Base-by-base conservation (phyloP, 1,140 invertebrate species). In the Nasonia vitripennis region DNA sequence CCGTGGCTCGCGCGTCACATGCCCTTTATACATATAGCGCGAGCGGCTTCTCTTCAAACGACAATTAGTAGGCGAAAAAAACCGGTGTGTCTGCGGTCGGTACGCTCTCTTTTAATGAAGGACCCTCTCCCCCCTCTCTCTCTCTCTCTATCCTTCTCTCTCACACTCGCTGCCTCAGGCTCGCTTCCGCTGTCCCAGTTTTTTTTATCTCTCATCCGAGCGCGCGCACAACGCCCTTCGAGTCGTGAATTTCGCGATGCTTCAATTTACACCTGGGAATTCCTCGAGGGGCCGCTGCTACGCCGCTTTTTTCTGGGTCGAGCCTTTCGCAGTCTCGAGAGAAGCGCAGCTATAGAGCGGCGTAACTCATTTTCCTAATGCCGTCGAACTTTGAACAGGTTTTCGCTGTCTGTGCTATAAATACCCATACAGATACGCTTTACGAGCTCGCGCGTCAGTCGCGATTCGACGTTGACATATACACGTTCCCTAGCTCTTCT, bases 31-130 rank as follows among this genome's bases (percentile, higher is more conserved):
- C 17, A n/a, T 4, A n/a, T 1, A 17, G 17, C 12, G 51, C 78
- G 37, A 14, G 41, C 34, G n/a, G 55, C 27, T 71, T 71, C 68
- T 71, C 34, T 31, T 71, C 68, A 71, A 87, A 87, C 82, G 87
- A 88, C 85, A 89, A 89, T 90, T 90, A 88, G 88, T 45, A 45
- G 41, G 41, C 7, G 88, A 74, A 78, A 68, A 71, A 34, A 70
- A 34, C 27, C 68, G 27, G 68, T 27, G 23, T 31, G 68, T 31
- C 23, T 41, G 74, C 41, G 41, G 68, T 67, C 81, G 11, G 23
- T 27, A 31, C 80, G 62, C 74, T 62, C 82, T 37, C 73, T 87
- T 88, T 88, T 89, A 89, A 89, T 86, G 87, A 88, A 88, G 78
- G 82, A 86, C 83, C 77, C 88, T 78, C 67, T 45, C 6, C 0